Evolutionary conservation across 2,797 vertebrate species (phyloP).

Genomic region (Spondyliosoma cantharus): DNA sequence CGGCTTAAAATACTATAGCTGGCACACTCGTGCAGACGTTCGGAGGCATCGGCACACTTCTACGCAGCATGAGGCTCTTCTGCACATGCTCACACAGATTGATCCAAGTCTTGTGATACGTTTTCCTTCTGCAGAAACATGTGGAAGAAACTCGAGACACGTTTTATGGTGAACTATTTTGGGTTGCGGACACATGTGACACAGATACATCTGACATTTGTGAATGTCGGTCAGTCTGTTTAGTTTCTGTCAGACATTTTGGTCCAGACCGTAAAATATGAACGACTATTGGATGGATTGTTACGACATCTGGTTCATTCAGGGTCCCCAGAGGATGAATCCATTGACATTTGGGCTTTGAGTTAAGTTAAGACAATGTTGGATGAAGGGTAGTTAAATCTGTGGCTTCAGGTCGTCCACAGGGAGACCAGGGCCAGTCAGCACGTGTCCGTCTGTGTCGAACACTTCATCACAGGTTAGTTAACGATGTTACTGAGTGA

Average conservation of each 20-base stretch:
- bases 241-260: background rate
- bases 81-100: conserved; percentile 3
- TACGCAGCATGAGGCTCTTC: background rate
- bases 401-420: too few species aligned
- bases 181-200: background rate
- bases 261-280: background rate
- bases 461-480: too few species aligned
- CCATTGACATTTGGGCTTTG: background rate
- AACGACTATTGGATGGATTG: background rate
- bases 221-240: background rate
- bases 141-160: background rate
- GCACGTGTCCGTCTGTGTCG: too few species aligned
- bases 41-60: background rate
- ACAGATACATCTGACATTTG: background rate
- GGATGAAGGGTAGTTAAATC: too few species aligned
- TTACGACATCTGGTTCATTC: background rate
- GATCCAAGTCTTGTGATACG: background rate
- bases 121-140: background rate
- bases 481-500: too few species aligned
- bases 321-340: background rate
- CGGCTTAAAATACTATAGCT: background rate
- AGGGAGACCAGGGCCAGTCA: too few species aligned
- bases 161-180: background rate
- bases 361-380: background rate
- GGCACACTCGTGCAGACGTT: background rate